Evolutionary conservation across 2,888 invertebrate genomes (phyloP), one percentile per base, ranked within the genome.

Genomic region (Drosophila rellima): DNA sequence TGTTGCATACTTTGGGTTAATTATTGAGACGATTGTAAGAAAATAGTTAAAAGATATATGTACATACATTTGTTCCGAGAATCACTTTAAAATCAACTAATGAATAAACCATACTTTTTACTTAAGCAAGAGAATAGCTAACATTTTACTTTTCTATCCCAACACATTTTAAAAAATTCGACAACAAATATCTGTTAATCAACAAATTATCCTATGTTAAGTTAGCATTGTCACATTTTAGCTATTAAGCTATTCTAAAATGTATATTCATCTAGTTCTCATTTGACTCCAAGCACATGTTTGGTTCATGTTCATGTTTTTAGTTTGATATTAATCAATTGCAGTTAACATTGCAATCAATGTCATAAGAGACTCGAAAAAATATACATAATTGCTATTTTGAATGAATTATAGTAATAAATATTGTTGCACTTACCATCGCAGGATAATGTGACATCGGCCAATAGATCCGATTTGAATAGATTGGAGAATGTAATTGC

Each of bases 381-480:
- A 8, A 11, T n/a, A 13, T 13, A 26, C 1, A 26, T 7, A 7
- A 1, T 7, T 26, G 26, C 23, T 7, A 7, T 15, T 0, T 18
- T 0, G 11, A 11, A 5, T 35, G n/a, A 15, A 26, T 15, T 10
- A 8, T 4, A 37, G 33, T 29, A 31, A 18, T 4, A 15, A 23
- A 13, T 5, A 33, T n/a, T 13, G 23, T 37, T 57, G 1, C 1
- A 94, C 95, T 94, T 93, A 97, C 97, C 97, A 95, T 97, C 97
- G 94, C 97, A 97, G 93, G 97, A 97, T 89, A 97, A 94, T 91
- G 97, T 97, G 93, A 97, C 97, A 94, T 97, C 97, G 90, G 97
- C 96, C 91, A 97, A 95, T 93, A 96, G 96, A 94, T 97, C 97
- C 92, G 97, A 97, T 94, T 97, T 97, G 95, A 97, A 97, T 92